Percentiles rank a stretch among this genome's conserved stretches.
Conservation (phyloP, 37 sponge, comb jelly and placozoan species). For the Amphimedon queenslandica region DNA sequence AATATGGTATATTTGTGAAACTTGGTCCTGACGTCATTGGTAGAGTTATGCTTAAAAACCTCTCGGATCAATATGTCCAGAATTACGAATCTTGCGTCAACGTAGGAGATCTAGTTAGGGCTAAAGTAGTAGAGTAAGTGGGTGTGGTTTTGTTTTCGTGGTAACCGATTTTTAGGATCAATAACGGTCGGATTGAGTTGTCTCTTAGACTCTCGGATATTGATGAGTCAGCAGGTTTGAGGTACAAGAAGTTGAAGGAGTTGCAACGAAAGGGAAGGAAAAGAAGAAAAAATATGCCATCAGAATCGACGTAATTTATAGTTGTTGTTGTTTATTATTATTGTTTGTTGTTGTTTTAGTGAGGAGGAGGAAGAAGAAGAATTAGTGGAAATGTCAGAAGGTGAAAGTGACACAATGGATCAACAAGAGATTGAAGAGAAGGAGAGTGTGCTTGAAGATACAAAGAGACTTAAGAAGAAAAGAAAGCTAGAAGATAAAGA, state of each 20-base stretch:
- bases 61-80: conserved; percentile 84
- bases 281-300: conserved; percentile 6
- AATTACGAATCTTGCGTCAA: conserved; percentile 61
- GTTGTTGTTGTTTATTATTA: too few relatives aligned
- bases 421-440: too few relatives aligned
- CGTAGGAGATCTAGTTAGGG: conserved; percentile 76
- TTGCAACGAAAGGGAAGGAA: conserved; percentile 13
- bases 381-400: neutral
- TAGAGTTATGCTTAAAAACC: conserved; percentile 80
- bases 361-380: too few relatives aligned
- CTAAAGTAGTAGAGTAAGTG: conserved; percentile 83
- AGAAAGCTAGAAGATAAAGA: too few relatives aligned
- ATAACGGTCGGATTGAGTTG: conserved; percentile 59
- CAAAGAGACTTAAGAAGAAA: too few relatives aligned
- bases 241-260: conserved; percentile 42
- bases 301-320: too few relatives aligned
- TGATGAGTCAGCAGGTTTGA: conserved; percentile 53
- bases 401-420: too few relatives aligned
- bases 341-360: too few relatives aligned
- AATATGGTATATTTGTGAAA: conserved; percentile 78
- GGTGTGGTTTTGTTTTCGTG: too few relatives aligned
- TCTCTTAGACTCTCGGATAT: conserved; percentile 75
- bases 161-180: conserved; percentile 9
- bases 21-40: conserved; percentile 73
- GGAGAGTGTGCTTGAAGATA: too few relatives aligned